A percentile compares a stretch with the other conserved stretches of the same genome.
phyloP scores from a whole-genome alignment of 92 coral and sea anemone species.

The Muricea muricata region DNA sequence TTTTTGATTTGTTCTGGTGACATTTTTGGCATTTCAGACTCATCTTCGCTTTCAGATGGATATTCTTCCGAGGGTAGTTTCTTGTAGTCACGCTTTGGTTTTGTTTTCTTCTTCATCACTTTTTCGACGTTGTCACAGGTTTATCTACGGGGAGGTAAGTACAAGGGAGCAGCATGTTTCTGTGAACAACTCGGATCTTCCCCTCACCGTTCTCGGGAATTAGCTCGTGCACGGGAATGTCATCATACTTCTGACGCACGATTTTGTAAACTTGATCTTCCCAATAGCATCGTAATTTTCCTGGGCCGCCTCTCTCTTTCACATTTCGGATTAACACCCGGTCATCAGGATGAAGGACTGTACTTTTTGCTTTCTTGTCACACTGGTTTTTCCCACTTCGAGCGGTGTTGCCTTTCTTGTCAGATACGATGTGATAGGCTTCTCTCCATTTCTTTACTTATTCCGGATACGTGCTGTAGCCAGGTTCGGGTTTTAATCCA shows the following conservation, averaged over 20 bases:
- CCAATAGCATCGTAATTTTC: conserved; percentile 33
- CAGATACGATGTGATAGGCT: conserved; percentile 8
- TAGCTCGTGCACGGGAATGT: conserved; percentile 35
- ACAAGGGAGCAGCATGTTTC: conserved; percentile 46
- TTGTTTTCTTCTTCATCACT: neutral
- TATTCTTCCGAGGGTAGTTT: neutral
- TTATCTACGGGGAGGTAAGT: conserved; percentile 28
- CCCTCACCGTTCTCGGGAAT: conserved; percentile 34
- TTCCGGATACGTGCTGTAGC: too few relatives aligned
- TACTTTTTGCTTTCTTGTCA: conserved; percentile 24
- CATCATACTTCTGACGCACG: neutral
- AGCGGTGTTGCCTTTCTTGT: neutral
- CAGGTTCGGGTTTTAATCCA: too few relatives aligned
- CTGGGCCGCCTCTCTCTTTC: too few relatives aligned
- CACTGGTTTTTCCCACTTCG: neutral
- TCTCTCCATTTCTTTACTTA: conserved; percentile 46
- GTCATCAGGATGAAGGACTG: too few relatives aligned
- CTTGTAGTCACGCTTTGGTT: neutral
- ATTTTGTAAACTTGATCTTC: conserved; percentile 16
- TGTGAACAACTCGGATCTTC: conserved; percentile 17
- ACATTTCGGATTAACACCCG: too few relatives aligned
- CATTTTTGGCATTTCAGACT: neutral
- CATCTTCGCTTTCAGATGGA: neutral
- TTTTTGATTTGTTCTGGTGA: neutral
- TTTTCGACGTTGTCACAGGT: neutral